Evolutionary conservation across 2,113 vertebrate species (phyloP), one percentile per base, ranked within the genome.

Genomic region (Pao palembangensis): DNA sequence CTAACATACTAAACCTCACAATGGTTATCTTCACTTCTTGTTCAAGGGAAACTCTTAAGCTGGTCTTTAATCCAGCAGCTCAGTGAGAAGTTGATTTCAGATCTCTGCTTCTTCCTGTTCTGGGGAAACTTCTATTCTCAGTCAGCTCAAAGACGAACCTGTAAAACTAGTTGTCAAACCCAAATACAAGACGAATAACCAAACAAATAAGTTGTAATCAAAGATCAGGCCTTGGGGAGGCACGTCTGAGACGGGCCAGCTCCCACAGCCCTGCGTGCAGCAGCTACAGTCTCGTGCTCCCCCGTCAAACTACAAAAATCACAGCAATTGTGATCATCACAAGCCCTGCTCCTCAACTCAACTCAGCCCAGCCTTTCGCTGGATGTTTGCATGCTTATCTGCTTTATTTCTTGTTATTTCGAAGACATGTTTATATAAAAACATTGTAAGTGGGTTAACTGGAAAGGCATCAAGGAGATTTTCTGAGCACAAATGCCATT

Each of bases 401-500:
- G 60, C 56, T 64, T 69, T 64, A 52, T 64, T n/a, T 74, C 52
- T 69, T 73, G 57, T 79, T 70, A 69, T 76, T 78, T 85, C 75
- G 50, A 83, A 79, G 69, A 82, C 75, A 75, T 81, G 80, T 90
- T 88, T 80, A 73, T 80, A 81, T 60, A 75, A 85, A 85, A 85
- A 85, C 79, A 82, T 57, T 72, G 80, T 87, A 90, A 89, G 85
- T 87, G 83, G 88, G 90, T 86, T 90, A 90, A 90, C 83, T 82
- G 88, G 89, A 88, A 79, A 71, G 65, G 83, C 88, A 87, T 91
- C 88, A 91, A 90, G 84, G 82, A 90, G 88, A 91, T 83, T 92
- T 80, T 72, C 69, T 88, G 73, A 91, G 85, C 71, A 87, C 82
- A 87, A 87, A 79, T 86, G 85, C 83, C 73, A 86, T 81, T 83